Evolutionary conservation across 2,113 vertebrate species (phyloP), one percentile per base, ranked within the genome.

Genomic region (Laticauda colubrina): DNA sequence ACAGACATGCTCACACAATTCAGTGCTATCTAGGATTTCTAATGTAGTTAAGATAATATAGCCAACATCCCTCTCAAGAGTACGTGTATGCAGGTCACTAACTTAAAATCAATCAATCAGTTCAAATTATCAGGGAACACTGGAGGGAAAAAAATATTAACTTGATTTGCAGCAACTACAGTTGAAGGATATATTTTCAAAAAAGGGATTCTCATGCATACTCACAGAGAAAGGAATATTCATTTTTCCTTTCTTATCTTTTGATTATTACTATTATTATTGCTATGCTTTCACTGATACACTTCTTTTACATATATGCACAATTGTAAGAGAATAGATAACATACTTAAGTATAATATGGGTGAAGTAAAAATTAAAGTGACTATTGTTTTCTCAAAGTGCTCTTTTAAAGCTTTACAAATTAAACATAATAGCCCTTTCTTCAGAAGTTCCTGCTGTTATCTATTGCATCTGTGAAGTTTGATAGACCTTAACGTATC

Each of bases 401-500:
- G 53, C 34, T 51, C 75, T 26, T 89, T 54, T 55, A 88, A 69
- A 87, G 15, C 5, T 39, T 88, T 86, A 55, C 75, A 91, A 81
- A 51, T 56, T 34, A 57, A 55, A 21, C 54, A 89, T 89, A 89
- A 89, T 26, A 85, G 21, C 24, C 14, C 39, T 57, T 18, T 85
- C 88, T 69, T 81, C 93, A 54, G 24, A 64, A 53, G 0, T 89
- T 3, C 53, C 23, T 75, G 21, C 5, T 11, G 20, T 69, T 54
- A 89, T 64, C 0, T 0, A 56, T 85, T 56, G 85, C 2, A 89
- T 91, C 43, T 10, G 90, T 88, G 59, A 75, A 69, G 91, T 20
- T 92, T 95, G 95, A 87, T 87, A 45, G 34, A 64, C 75, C 90
- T 88, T 75, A 4, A 21, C 14, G 0, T n/a, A 89, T 92, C 95